phyloP scores from a whole-genome alignment of 2,113 vertebrate species.

The Myiagra hebetior region DNA sequence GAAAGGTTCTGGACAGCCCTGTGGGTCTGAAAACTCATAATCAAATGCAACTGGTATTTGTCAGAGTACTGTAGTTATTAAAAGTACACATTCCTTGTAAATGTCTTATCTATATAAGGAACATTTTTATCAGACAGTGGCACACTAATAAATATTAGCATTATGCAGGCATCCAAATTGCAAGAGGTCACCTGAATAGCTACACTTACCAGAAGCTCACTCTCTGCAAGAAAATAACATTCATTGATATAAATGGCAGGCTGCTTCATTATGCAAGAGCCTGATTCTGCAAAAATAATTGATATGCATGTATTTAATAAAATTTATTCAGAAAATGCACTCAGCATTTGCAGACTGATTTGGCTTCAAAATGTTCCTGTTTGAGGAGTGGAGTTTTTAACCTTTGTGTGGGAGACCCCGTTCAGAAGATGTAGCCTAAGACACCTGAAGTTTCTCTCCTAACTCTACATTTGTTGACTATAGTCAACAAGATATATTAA shows the following conservation, averaged over 20 bases:
- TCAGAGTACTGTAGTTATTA: neutral
- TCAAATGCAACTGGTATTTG: neutral
- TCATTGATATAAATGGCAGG: neutral
- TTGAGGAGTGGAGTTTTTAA: neutral
- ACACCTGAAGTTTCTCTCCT: neutral
- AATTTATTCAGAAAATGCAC: neutral
- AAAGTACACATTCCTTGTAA: neutral
- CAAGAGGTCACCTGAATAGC: neutral
- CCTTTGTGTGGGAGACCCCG: neutral
- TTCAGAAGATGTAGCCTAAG: neutral
- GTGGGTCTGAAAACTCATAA: neutral
- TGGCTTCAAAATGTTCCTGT: neutral
- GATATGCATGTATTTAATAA: neutral
- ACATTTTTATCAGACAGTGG: neutral
- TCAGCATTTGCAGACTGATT: neutral
- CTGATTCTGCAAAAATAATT: neutral
- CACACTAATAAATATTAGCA: constrained; percentile 8
- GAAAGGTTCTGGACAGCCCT: neutral
- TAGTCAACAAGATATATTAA: too few relatives aligned
- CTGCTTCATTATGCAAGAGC: neutral
- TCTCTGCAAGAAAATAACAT: neutral
- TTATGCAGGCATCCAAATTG: neutral
- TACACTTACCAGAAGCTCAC: neutral
- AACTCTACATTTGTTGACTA: neutral
- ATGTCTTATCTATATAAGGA: neutral